Evolutionary conservation across 2,888 invertebrate species (phyloP).

Genomic region (Xylocampa areola): DNA sequence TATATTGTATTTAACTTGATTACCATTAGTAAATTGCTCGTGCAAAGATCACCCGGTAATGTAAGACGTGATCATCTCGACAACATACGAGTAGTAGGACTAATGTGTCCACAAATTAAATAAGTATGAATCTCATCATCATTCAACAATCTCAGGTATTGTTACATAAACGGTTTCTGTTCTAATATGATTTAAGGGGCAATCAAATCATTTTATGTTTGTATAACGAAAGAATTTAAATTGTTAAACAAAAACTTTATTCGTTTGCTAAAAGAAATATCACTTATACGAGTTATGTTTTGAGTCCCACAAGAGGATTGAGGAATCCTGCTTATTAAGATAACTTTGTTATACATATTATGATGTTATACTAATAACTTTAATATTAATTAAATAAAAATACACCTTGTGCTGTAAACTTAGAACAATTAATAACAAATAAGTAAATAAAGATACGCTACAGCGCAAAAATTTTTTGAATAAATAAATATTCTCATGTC

Average conservation of each 20-base stretch:
- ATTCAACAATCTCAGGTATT: no score
- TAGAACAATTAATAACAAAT: neutral
- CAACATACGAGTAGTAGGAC: no score
- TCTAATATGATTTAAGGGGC: no score
- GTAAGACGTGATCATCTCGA: no score
- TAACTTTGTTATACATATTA: constrained; percentile 22
- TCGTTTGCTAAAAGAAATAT: neutral
- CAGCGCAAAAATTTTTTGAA: no score
- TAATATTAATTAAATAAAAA: neutral
- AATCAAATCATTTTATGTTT: no score
- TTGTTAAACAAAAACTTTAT: constrained; percentile 9
- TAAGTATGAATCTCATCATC: no score
- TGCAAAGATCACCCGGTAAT: no score
- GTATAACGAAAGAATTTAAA: neutral
- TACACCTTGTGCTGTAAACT: constrained; percentile 33
- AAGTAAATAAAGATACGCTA: neutral
- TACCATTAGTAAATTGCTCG: no score
- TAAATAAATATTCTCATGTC: constrained; percentile 5
- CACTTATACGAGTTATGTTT: neutral
- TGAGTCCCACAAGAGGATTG: neutral
- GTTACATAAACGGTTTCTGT: no score
- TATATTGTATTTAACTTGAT: no score
- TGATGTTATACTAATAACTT: neutral
- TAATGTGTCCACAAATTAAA: no score
- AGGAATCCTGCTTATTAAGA: neutral